Base-by-base conservation (phyloP, 1,140 invertebrate species). In the Drosophila subpulchrella region DNA sequence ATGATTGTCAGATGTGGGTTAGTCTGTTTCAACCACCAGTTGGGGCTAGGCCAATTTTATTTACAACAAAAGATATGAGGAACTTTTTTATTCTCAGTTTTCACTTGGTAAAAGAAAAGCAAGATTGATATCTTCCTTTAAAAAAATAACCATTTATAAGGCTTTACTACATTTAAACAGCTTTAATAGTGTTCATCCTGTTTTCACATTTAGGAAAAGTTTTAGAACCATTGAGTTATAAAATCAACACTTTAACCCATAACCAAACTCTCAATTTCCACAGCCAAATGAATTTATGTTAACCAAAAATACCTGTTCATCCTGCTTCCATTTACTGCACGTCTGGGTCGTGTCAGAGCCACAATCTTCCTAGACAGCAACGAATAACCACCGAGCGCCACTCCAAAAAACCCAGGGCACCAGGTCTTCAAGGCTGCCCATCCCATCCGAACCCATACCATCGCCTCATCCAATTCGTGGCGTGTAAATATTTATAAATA, bases 401-500 rank as follows among this genome's bases (percentile, higher is more conserved):
- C 47, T 58, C 39, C 17, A 38, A 7, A 46, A 8, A 55, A 38
- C 39, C 55, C 41, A 61, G 27, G 24, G 20, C 47, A 13, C 47
- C 48, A 51, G 30, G 27, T 44, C 47, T 54, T 54, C 56, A 38
- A 59, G 32, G 36, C 55, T 56, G 50, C 47, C 63, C 57, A 36
- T 0, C 27, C 44, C 44, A 13, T 2, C 24, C 7, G 8, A 11
- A 12, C 46, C 5, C 12, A 27, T 27, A 4, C 27, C 27, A 27
- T 5, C 3, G 3, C 17, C 27, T 6, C 27, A 34, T 7, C 58
- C 32, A 36, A 65, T 60, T 77, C 61, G 72, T 75, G 63, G 63
- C 66, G 76, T 88, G 79, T 89, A 80, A 89, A 88, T 75, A 88
- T 89, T 89, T 88, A 88, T 83, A 89, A 89, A 89, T 83, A 88